Conservation (phyloP, 2,888 invertebrate genomes). For the Leptopilina myrica region DNA sequence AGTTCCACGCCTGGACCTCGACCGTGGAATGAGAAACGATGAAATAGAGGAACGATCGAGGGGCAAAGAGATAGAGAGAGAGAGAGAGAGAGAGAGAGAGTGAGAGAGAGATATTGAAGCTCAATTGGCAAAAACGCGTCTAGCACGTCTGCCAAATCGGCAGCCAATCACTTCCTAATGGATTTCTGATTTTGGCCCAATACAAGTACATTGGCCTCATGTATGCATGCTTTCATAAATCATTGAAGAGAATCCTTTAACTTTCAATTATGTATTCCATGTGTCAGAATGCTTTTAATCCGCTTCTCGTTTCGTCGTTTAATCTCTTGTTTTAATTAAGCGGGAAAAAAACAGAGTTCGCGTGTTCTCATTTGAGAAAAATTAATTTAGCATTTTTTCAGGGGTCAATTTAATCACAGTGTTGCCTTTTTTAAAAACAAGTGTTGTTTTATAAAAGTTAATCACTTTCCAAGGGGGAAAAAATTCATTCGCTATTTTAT, state of each 20-base stretch:
- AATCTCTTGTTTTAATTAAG: constrained; percentile 3
- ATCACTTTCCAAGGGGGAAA: no score
- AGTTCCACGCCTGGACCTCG: constrained; percentile 28
- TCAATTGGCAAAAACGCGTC: constrained; percentile 40
- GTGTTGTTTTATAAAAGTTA: no score
- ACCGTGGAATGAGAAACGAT: constrained; percentile 2
- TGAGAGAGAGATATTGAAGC: constrained; percentile 19
- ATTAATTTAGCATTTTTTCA: no score
- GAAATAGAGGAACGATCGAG: neutral
- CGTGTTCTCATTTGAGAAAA: no score
- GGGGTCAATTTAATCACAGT: no score
- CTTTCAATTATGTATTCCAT: constrained; percentile 27
- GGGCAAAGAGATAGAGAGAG: no score
- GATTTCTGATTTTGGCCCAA: constrained; percentile 35
- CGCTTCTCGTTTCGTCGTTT: neutral
- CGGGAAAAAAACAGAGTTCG: no score
- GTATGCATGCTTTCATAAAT: neutral
- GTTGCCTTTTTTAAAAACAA: no score
- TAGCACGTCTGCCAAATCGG: constrained; percentile 32
- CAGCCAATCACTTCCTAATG: constrained; percentile 36
- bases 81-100: neutral
- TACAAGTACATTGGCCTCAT: constrained; percentile 1
- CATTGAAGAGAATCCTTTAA: constrained; percentile 12
- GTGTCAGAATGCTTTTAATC: neutral
- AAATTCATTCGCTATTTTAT: no score